These are phyloP conservation scores for Rhodinocichla rosea DNA, from an alignment of 2,113 vertebrate genomes.

Conservation along the genomic window DNA sequence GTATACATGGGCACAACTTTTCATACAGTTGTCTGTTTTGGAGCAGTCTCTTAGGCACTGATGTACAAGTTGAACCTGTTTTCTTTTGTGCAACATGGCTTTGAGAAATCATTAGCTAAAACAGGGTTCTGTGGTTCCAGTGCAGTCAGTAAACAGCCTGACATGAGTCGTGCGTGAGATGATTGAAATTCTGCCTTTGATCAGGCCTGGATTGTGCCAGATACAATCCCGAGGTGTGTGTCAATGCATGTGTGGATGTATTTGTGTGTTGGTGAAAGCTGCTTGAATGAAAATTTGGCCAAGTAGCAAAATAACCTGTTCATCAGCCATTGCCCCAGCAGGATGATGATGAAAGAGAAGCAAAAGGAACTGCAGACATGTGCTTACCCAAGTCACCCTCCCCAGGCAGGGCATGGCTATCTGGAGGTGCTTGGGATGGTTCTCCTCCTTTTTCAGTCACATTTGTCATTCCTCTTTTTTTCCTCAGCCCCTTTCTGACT, in stretches of 20 bases:
- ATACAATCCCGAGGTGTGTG: neutral
- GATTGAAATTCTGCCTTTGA: neutral
- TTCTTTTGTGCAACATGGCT: slow-evolving; percentile 39
- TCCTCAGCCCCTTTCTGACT: neutral
- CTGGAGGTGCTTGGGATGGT: neutral
- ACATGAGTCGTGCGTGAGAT: neutral
- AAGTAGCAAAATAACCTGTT: neutral
- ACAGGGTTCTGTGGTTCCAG: neutral
- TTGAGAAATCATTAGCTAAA: slow-evolving; percentile 34
- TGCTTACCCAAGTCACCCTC: neutral
- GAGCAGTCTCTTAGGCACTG: slow-evolving; percentile 43
- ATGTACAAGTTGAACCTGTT: slow-evolving; percentile 50
- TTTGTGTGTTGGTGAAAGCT: neutral
- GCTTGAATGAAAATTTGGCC: neutral
- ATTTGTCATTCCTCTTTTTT: neutral
- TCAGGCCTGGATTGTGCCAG: neutral
- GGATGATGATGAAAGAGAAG: neutral
- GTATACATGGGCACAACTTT: slow-evolving; percentile 62
- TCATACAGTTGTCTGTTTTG: slow-evolving; percentile 60
- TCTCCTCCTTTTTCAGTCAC: neutral
- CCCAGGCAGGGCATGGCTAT: neutral
- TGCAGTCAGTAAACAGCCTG: neutral
- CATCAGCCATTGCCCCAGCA: neutral
- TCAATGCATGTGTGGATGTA: accelerated
- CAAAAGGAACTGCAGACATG: neutral